Evolutionary conservation across 2,888 invertebrate genomes (phyloP).

Genomic region (Itoplectis maculator): DNA sequence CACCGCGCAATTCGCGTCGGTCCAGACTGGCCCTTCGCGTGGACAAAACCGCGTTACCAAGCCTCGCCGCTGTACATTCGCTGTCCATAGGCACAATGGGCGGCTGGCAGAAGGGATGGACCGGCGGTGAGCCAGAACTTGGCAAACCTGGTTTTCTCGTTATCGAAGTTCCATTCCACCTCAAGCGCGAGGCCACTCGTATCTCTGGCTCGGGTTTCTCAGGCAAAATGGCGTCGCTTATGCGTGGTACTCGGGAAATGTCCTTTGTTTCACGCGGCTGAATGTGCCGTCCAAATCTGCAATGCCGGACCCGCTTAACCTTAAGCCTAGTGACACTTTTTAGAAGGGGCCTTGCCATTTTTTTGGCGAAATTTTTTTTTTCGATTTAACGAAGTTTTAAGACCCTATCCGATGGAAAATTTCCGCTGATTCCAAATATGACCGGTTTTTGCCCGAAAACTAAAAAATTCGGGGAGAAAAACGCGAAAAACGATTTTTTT

Average conservation of each 20-base stretch:
- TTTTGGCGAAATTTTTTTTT: too few relatives aligned
- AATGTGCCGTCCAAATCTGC: neutral
- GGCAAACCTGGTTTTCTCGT: slow-evolving; percentile 52
- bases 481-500: too few relatives aligned
- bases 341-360: too few relatives aligned
- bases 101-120: neutral
- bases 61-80: slow-evolving; percentile 23
- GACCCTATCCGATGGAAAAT: too few relatives aligned
- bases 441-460: too few relatives aligned
- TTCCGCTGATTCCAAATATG: too few relatives aligned
- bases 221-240: neutral
- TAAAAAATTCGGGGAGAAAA: too few relatives aligned
- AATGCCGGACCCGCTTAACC: neutral
- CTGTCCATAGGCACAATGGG: neutral
- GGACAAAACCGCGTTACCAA: slow-evolving; percentile 36
- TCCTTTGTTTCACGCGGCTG: neutral
- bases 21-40: slow-evolving; percentile 45
- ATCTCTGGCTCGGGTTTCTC: neutral
- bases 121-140: slow-evolving; percentile 12
- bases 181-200: slow-evolving; percentile 27
- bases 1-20: slow-evolving; percentile 53
- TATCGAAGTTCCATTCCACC: slow-evolving; percentile 39
- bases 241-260: slow-evolving; percentile 33
- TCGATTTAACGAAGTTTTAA: too few relatives aligned
- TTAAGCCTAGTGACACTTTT: neutral